Evolutionary conservation across 2,113 vertebrate species (phyloP), one percentile per base, ranked within the genome.

Genomic region (Uropsilus gracilis): DNA sequence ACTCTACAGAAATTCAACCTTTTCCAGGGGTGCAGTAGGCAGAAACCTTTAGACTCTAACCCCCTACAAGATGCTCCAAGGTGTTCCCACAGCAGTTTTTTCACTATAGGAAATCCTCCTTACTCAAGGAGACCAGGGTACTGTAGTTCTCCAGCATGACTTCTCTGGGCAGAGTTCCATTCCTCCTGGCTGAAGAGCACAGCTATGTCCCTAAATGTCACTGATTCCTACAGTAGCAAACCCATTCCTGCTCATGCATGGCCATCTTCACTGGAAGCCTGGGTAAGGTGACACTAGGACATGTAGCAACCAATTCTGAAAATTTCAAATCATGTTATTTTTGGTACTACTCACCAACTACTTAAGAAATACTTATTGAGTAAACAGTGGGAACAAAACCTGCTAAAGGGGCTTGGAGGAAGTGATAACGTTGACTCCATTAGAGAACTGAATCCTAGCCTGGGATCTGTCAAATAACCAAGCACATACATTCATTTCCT

Each of bases 111-210:
- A 18, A 50, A 55, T 50, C 32, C 4, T 22, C 63, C 82, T 89
- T 59, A 95, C 88, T 88, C 55, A 96, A 39, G 0, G 72, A 92
- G 39, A 92, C 55, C 44, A 95, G 90, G 61, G 68, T 76, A 57
- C 61, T n/a, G 5, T 90, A 94, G 90, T 93, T 97, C 80, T 97
- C 90, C 71, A 94, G 87, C 90, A 95, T 97, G 73, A 97, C 95
- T 61, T 97, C 64, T 86, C 95, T 96, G 90, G 8, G 30, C 48
- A 20, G 89, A 6, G 48, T 86, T 90, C 86, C 94, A 97, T 46
- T 97, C 68, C 0, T 96, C 94, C 63, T 12, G 80, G 75, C 86
- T 88, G 86, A 97, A 96, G 57, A 68, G 3, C 11, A 75, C 76
- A 0, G 97, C 86, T 4, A 30, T 76, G 12, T 95, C 86, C 24